These are phyloP conservation scores for Dasypus novemcinctus DNA, from an alignment of 2,113 vertebrate species.

Conservation along the genomic window DNA sequence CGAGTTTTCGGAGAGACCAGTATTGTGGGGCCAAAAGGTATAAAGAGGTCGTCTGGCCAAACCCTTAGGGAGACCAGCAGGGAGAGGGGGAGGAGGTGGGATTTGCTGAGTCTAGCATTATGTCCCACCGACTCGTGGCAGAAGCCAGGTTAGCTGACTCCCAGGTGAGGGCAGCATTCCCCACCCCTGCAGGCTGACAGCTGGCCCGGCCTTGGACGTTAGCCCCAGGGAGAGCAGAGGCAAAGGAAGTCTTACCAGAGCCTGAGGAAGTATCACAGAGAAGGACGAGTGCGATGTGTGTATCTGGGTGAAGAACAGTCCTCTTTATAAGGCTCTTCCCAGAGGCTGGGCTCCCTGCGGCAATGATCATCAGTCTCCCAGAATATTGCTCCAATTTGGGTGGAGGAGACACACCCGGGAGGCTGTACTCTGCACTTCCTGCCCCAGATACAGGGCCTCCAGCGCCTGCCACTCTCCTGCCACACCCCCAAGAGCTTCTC, in stretches of 20 bases:
- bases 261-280: not conserved
- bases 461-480: not conserved
- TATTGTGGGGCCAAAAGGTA: not conserved
- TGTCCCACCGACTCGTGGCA: not conserved
- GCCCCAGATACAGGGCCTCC: rapidly evolving
- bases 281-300: not conserved
- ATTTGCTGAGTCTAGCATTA: not conserved
- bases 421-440: not conserved
- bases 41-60: no score
- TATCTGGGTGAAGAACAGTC: not conserved
- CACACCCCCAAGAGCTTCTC: not conserved
- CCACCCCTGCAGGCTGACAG: not conserved
- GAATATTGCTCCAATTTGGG: not conserved
- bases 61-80: not conserved
- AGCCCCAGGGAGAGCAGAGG: not conserved
- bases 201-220: not conserved
- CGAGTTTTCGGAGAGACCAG: not conserved
- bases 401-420: not conserved
- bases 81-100: not conserved
- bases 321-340: not conserved
- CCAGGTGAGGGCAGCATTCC: not conserved
- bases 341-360: not conserved
- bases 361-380: not conserved
- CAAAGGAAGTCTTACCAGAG: no score
- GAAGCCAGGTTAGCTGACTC: no score